These are phyloP conservation scores for Camelus dromedarius DNA, from an alignment of 2,113 vertebrate species.

Conservation along the genomic window DNA sequence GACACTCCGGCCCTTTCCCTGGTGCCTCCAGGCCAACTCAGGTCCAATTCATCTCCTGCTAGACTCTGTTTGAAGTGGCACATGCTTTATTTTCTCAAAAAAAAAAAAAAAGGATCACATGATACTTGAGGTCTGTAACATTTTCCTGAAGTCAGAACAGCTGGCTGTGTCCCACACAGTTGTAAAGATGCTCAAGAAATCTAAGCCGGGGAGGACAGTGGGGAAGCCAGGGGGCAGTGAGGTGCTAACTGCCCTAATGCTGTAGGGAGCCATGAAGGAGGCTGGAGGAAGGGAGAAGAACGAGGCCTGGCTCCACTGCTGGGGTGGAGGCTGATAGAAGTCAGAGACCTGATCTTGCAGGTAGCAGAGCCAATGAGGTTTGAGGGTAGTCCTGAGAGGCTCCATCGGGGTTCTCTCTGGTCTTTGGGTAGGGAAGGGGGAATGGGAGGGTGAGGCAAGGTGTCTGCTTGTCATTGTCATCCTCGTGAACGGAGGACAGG, in stretches of 20 bases:
- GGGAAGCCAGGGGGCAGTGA: accelerated
- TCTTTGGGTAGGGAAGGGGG: background rate
- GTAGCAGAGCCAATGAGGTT: no score
- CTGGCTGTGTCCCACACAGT: accelerated
- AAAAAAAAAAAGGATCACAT: background rate
- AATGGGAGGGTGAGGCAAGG: background rate
- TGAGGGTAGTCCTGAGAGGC: background rate
- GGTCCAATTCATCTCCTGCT: background rate
- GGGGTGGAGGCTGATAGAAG: background rate
- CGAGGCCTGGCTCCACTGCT: accelerated
- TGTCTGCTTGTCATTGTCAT: accelerated
- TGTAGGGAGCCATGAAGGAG: accelerated
- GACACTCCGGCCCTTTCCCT: background rate
- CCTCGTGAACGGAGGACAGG: accelerated
- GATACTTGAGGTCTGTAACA: background rate
- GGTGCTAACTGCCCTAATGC: background rate
- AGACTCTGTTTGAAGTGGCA: background rate
- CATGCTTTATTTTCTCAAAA: background rate
- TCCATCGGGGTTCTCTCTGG: background rate
- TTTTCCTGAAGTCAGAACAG: background rate
- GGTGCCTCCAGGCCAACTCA: accelerated
- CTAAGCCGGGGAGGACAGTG: background rate
- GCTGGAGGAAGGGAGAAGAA: background rate
- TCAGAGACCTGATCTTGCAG: background rate
- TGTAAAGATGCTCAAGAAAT: background rate